Evolutionary conservation across 2,113 vertebrate species (phyloP), one percentile per base, ranked within the genome.

Genomic region (Cyprichromis sp.): DNA sequence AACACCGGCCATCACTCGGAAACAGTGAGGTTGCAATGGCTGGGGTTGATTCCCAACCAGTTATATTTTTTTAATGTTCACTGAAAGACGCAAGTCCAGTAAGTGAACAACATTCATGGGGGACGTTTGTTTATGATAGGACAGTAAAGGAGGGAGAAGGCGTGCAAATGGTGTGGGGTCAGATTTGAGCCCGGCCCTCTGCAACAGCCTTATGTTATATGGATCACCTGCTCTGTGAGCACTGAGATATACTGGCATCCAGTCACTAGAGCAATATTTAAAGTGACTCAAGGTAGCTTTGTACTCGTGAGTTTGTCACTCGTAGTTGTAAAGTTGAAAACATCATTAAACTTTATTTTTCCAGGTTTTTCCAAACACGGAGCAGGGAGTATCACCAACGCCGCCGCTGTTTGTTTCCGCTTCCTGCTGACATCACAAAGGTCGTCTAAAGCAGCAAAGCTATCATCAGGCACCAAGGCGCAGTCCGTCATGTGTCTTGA

Each of bases 321-420:
- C 0, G 0, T 42, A 76, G 68, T 73, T 68, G 19, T 0, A 66
- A 36, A 36, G 17, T 38, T 45, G 68, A 11, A 47, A 76, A 31
- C 42, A 76, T 3, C 1, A 47, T 76, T 47, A 9, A 16, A 24
- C n/a, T 50, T 73, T 5, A 0, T 17, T 31, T 7, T 34, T 19
- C 2, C 16, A 78, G 16, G 73, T 8, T 52, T 78, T 78, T 13
- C 71, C 71, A 12, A 50, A 50, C 42, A 50, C 4, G 13, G 24
- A 52, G 73, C 3, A 78, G 45, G 0, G 24, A 3, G 0, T 52
- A 52, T 52, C 17, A 34, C 16, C 24, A 24, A 50, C 17, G 6
- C 1, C 1, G 4, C 45, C 2, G 3, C 42, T 6, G 42, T 0
- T 29, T 31, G 42, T 78, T 19, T 78, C 10, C 7, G 0, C n/a